A percentile compares a stretch with the other conserved stretches of the same genome.
Conservation (phyloP, 2,888 invertebrate species). For the Mythimna ferrago region DNA sequence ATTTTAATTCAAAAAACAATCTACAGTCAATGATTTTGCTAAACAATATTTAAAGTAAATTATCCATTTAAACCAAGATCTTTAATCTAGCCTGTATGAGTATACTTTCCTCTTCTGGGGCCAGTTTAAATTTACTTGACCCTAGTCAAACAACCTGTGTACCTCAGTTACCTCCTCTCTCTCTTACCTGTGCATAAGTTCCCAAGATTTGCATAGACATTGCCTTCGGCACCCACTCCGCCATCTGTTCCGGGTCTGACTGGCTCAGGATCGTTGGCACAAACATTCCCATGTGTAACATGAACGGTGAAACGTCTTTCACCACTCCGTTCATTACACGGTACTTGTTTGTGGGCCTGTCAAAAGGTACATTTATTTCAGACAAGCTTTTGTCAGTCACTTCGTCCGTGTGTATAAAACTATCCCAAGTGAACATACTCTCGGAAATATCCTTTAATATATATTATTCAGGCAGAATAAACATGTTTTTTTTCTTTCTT, state of each 20-base stretch:
- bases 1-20: too few species aligned
- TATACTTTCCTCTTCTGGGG: too few species aligned
- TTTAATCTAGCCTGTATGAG: too few species aligned
- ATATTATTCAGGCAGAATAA: too few species aligned
- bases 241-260: slow-evolving; percentile 95
- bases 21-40: too few species aligned
- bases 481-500: too few species aligned
- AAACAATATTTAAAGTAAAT: too few species aligned
- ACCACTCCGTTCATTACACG: slow-evolving; percentile 72
- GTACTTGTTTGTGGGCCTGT: slow-evolving; percentile 77
- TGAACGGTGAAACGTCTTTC: slow-evolving; percentile 92
- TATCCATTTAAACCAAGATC: too few species aligned
- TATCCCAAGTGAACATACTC: too few species aligned
- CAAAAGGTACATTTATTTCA: not conserved
- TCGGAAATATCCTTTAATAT: too few species aligned
- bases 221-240: slow-evolving; percentile 95
- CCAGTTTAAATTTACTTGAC: too few species aligned
- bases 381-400: not conserved
- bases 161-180: not conserved
- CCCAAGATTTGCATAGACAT: slow-evolving; percentile 95
- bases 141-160: not conserved
- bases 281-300: slow-evolving; percentile 97
- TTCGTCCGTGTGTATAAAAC: too few species aligned
- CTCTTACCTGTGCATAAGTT: slow-evolving; percentile 96
- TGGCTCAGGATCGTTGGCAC: slow-evolving; percentile 96